Evolutionary conservation across 2,797 vertebrate genomes (phyloP).

Genomic region (Jordanella pulchra): DNA sequence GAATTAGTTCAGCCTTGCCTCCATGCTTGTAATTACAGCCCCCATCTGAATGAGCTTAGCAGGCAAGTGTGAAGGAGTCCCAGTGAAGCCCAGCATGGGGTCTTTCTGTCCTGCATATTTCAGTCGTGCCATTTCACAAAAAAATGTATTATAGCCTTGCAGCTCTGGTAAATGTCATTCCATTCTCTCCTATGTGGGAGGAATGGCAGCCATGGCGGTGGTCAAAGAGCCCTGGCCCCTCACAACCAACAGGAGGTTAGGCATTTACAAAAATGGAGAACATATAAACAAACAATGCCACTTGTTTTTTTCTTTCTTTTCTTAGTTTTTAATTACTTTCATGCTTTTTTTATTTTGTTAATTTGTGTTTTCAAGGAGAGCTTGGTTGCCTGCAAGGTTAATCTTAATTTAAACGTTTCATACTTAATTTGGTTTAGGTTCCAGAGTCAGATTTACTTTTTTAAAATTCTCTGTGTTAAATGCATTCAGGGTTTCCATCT

Average conservation of each 20-base stretch:
- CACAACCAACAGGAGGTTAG: slow-evolving; percentile 63
- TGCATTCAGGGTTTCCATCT: not conserved
- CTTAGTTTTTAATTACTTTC: not conserved
- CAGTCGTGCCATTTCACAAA: slow-evolving; percentile 74
- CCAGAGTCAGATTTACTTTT: not conserved
- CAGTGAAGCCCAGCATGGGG: slow-evolving; percentile 78
- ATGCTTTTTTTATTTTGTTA: not conserved
- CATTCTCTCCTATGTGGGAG: slow-evolving; percentile 78
- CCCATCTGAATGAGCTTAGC: slow-evolving; percentile 78
- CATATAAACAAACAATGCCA: slow-evolving; percentile 62
- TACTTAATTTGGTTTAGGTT: not conserved
- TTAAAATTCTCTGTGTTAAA: not conserved
- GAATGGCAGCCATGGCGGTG: slow-evolving; percentile 66
- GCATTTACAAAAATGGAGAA: slow-evolving; percentile 58
- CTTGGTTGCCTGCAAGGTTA: not conserved
- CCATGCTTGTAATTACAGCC: slow-evolving; percentile 77
- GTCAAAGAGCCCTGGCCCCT: slow-evolving; percentile 67
- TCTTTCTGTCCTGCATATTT: slow-evolving; percentile 79
- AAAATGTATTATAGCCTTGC: slow-evolving; percentile 73
- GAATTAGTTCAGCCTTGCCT: slow-evolving; percentile 78
- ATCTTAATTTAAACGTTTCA: not conserved
- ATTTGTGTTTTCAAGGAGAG: slow-evolving; percentile 11
- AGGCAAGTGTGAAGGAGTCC: slow-evolving; percentile 73
- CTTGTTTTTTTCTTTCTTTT: slow-evolving; percentile 33
- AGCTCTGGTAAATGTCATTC: slow-evolving; percentile 81